Percentiles rank a stretch among this genome's conserved stretches.
phyloP scores from a whole-genome alignment of 2,797 vertebrate genomes.

The Sebastes oblongus region DNA sequence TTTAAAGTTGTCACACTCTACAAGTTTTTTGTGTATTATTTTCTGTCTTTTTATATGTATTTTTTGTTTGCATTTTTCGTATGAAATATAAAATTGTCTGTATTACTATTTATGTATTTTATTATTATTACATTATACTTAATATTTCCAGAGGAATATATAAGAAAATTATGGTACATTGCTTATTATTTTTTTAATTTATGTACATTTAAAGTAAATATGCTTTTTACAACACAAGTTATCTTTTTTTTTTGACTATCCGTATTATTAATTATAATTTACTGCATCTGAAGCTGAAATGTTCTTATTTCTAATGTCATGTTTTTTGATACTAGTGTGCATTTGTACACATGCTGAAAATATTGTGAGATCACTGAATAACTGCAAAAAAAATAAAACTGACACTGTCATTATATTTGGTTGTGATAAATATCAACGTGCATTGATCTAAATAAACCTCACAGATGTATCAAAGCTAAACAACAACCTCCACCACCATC shows the following conservation, averaged over 20 bases:
- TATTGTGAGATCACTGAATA: neutral
- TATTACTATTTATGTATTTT: neutral
- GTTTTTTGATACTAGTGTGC: neutral
- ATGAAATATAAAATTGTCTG: neutral
- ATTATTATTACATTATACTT: neutral
- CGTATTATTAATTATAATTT: neutral
- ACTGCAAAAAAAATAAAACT: neutral
- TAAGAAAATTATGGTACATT: neutral
- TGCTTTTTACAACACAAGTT: neutral
- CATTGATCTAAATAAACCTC: neutral
- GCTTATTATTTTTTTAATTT: neutral
- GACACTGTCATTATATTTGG: neutral
- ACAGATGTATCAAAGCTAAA: neutral
- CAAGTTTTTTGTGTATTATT: neutral
- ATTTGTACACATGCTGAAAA: neutral
- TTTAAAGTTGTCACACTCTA: neutral
- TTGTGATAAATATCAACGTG: neutral
- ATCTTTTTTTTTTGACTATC: neutral
- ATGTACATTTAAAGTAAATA: neutral
- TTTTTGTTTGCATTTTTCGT: neutral
- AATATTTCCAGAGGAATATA: neutral
- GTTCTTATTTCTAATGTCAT: neutral
- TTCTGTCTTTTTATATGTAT: neutral
- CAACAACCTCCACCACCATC: neutral
- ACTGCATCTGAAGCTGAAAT: neutral